These are phyloP conservation scores for Oreotrochilus melanogaster DNA, from an alignment of 2,113 vertebrate species.

Conservation along the genomic window DNA sequence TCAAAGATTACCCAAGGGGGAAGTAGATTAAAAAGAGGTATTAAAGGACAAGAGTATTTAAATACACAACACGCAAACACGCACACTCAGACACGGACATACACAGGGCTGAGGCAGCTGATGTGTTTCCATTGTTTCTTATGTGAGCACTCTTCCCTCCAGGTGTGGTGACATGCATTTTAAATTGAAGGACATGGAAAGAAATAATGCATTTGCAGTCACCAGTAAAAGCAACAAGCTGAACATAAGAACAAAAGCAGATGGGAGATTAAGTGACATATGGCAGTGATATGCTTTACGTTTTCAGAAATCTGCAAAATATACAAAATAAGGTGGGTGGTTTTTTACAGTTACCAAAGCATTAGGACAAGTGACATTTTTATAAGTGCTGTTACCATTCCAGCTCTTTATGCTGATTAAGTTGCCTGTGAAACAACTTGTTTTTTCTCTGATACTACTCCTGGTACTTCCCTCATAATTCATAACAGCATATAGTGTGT, in stretches of 20 bases:
- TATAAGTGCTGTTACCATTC: not conserved
- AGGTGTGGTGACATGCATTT: not conserved
- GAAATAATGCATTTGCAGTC: not conserved
- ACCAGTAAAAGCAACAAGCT: not conserved
- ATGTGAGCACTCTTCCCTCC: not conserved
- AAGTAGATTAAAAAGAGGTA: constrained; percentile 49
- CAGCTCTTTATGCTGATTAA: not conserved
- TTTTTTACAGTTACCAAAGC: not conserved
- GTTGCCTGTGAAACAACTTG: not conserved
- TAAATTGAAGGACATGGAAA: not conserved
- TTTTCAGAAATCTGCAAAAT: constrained; percentile 29
- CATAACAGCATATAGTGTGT: not conserved
- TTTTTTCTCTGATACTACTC: not conserved
- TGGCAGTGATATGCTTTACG: not conserved
- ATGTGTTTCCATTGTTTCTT: not conserved
- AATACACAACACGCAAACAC: not conserved
- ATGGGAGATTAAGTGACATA: constrained; percentile 28
- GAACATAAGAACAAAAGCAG: constrained; percentile 20
- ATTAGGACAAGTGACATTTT: not conserved
- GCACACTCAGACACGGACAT: not conserved
- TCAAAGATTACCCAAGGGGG: constrained; percentile 4
- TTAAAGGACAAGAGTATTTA: not conserved
- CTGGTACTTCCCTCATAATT: not conserved
- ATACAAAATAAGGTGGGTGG: not conserved
- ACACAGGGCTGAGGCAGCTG: not conserved